Conservation (phyloP, 2,888 invertebrate species). For the Athalia cordata region DNA sequence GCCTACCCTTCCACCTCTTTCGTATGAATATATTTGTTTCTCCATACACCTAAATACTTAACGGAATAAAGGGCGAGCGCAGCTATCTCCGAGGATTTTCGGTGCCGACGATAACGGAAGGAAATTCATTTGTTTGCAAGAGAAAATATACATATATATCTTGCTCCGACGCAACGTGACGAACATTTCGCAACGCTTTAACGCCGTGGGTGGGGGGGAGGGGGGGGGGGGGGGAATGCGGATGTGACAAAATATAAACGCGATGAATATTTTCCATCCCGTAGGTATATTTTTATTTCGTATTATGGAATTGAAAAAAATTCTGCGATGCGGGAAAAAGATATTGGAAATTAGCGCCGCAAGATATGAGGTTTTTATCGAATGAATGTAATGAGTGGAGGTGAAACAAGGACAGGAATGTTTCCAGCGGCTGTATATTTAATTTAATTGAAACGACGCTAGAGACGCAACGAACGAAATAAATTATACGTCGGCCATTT, state of each 20-base stretch:
- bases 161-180: no score
- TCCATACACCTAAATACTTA: neutral
- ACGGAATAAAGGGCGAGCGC: neutral
- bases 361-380: neutral
- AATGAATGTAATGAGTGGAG: neutral
- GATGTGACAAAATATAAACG: no score
- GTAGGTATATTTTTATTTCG: no score
- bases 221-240: no score
- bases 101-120: neutral
- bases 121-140: neutral
- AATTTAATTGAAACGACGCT: constrained; percentile 8
- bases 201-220: no score
- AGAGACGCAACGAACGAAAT: constrained; percentile 12
- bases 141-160: neutral
- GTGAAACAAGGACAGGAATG: neutral
- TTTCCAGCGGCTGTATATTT: neutral
- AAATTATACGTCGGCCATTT: constrained; percentile 23
- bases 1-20: constrained; percentile 5
- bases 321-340: no score
- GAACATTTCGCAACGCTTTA: no score
- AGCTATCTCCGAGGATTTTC: neutral
- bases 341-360: no score
- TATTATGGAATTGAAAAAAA: no score
- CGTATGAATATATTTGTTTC: constrained; percentile 6
- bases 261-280: no score